phyloP scores from a whole-genome alignment of 2,797 vertebrate genomes.

The Myripristis jacobus region DNA sequence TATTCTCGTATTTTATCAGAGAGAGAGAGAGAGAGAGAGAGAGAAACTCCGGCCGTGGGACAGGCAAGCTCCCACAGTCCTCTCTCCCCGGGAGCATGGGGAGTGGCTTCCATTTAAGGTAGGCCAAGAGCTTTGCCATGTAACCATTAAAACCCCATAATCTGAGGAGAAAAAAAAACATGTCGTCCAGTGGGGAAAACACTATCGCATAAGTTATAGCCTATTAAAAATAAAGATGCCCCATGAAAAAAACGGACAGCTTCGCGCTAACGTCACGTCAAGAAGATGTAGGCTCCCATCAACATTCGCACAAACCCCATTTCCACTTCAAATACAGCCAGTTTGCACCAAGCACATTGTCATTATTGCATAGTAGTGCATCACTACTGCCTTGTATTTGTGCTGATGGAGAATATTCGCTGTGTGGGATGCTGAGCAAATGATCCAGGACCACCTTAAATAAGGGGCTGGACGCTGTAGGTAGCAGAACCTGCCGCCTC shows the following conservation, averaged over 20 bases:
- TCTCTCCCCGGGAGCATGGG: slow-evolving; percentile 19
- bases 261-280: too few species aligned
- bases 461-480: slow-evolving; percentile 70
- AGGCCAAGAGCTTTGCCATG: slow-evolving; percentile 24
- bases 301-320: too few species aligned
- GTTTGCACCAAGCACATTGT: too few species aligned
- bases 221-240: too few species aligned
- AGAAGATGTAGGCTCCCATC: too few species aligned
- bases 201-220: too few species aligned
- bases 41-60: slow-evolving; percentile 39
- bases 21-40: slow-evolving; percentile 11
- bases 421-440: background rate
- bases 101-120: slow-evolving; percentile 71
- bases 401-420: too few species aligned
- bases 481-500: slow-evolving; percentile 82
- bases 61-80: background rate
- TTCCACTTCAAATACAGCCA: too few species aligned
- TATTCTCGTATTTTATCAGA: background rate
- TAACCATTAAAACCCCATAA: too few species aligned
- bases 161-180: too few species aligned
- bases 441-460: slow-evolving; percentile 75
- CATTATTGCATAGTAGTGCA: background rate
- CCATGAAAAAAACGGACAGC: too few species aligned
- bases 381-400: background rate
- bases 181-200: too few species aligned